These are phyloP conservation scores for Prionailurus bengalensis DNA, from an alignment of 2,113 vertebrate species.

Conservation along the genomic window DNA sequence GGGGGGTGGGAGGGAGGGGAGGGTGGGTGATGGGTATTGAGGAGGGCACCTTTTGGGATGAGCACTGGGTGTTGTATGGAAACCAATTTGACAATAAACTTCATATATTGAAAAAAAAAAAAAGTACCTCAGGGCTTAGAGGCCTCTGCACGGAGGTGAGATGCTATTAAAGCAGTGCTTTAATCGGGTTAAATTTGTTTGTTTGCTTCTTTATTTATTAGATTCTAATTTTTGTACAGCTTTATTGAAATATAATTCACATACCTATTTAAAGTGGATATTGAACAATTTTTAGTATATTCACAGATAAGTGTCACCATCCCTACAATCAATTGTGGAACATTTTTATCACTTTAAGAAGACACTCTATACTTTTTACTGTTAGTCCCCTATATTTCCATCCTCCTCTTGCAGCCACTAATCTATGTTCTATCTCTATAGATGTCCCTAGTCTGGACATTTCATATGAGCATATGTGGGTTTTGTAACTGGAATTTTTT, in stretches of 20 bases:
- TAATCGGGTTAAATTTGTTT: neutral
- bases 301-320: neutral
- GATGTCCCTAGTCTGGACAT: neutral
- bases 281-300: neutral
- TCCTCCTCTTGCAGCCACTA: neutral
- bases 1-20: too few relatives aligned
- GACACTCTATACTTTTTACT: neutral
- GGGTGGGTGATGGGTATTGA: too few relatives aligned
- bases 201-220: neutral
- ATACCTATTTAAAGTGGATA: neutral
- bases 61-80: too few relatives aligned
- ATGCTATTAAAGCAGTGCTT: neutral
- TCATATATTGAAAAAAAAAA: too few relatives aligned
- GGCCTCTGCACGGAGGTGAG: neutral
- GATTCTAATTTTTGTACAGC: neutral
- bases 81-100: too few relatives aligned
- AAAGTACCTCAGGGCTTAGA: neutral
- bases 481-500: neutral
- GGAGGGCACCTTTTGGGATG: too few relatives aligned
- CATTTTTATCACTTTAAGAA: neutral
- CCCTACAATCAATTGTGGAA: neutral
- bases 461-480: neutral
- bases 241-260: neutral
- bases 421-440: neutral
- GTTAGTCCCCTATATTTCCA: too few relatives aligned